These are phyloP conservation scores for Lepus townsendii DNA, from an alignment of 2,797 vertebrate genomes.

Conservation along the genomic window DNA sequence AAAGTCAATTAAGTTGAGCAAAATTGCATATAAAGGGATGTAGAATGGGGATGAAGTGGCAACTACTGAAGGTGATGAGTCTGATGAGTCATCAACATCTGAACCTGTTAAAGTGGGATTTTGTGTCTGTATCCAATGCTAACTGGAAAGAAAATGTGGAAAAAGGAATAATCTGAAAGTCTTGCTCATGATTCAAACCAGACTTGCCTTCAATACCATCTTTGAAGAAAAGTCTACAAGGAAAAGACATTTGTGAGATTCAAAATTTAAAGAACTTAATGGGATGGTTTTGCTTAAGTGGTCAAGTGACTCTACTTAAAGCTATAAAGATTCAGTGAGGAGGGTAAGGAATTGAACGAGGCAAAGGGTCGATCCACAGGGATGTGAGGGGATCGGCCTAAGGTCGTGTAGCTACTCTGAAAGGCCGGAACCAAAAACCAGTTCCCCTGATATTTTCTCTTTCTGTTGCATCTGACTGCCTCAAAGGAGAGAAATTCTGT, in stretches of 20 bases:
- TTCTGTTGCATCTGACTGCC: background rate
- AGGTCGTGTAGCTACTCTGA: background rate
- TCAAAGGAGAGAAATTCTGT: conserved; percentile 22
- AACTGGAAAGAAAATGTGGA: conserved; percentile 10
- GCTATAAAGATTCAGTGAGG: background rate
- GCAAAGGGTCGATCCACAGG: background rate
- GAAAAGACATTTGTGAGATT: conserved; percentile 1
- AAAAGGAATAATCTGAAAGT: background rate
- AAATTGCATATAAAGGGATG: background rate
- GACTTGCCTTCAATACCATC: background rate
- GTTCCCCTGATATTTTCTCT: background rate
- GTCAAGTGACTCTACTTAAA: conserved; percentile 15
- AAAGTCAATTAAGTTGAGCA: background rate
- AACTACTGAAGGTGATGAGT: background rate
- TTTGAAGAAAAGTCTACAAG: conserved; percentile 13
- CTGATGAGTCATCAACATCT: background rate
- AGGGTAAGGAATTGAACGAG: background rate
- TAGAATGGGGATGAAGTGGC: rapidly evolving
- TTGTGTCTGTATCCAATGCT: background rate
- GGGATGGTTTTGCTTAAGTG: background rate
- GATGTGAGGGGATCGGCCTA: background rate
- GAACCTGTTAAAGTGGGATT: background rate
- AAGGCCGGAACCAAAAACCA: background rate
- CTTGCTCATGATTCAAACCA: background rate
- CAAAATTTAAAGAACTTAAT: conserved; percentile 58